Evolutionary conservation across 1,140 invertebrate species (phyloP).

Genomic region (Drosophila eugracilis): DNA sequence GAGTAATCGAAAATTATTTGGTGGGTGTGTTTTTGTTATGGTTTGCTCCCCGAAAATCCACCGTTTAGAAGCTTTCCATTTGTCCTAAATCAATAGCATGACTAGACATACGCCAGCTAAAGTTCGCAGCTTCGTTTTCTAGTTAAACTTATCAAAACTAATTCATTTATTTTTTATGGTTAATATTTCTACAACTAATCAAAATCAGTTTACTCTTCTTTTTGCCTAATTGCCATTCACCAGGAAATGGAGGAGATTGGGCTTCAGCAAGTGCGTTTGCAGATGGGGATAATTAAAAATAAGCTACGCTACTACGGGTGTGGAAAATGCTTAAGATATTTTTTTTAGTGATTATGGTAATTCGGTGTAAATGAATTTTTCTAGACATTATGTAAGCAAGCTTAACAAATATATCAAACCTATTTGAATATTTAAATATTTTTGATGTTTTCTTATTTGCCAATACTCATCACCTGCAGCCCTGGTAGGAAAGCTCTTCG

Average conservation of each 20-base stretch:
- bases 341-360: too few species aligned
- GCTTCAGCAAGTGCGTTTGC: not conserved
- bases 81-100: conserved; percentile 1
- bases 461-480: not conserved
- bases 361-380: too few species aligned
- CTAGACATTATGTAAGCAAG: too few species aligned
- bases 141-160: too few species aligned
- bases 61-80: not conserved
- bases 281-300: too few species aligned
- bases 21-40: conserved; percentile 63
- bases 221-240: not conserved
- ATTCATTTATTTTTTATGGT: not conserved
- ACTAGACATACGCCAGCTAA: not conserved
- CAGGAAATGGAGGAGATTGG: not conserved
- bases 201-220: conserved; percentile 12
- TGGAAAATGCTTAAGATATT: too few species aligned
- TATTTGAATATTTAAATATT: not conserved
- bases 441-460: not conserved
- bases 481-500: conserved; percentile 12
- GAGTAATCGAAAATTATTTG: conserved; percentile 43
- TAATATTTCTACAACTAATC: conserved; percentile 12
- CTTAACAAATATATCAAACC: too few species aligned
- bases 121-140: not conserved
- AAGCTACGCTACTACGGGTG: too few species aligned
- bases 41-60: conserved; percentile 12